phyloP scores from a whole-genome alignment of 2,797 vertebrate genomes.

The Ptychadena robeensis region DNA sequence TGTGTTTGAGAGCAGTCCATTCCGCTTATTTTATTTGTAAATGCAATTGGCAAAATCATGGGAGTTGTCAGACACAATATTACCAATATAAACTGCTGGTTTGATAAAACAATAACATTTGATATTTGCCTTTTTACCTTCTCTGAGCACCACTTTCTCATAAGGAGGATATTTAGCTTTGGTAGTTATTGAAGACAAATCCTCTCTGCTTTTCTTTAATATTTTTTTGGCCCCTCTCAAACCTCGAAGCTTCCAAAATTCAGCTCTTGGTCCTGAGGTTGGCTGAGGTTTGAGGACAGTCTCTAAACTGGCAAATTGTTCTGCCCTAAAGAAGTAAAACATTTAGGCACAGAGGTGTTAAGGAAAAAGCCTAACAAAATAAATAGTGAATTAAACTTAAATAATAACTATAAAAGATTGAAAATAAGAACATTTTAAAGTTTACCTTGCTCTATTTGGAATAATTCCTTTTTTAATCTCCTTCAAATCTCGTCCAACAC shows the following conservation, averaged over 20 bases:
- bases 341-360: neutral
- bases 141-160: constrained; percentile 88
- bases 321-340: constrained; percentile 80
- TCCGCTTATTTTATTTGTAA: too few species aligned
- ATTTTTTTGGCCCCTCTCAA: constrained; percentile 90
- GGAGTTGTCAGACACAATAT: too few species aligned
- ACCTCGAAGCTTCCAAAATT: constrained; percentile 96
- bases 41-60: too few species aligned
- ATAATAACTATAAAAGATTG: neutral
- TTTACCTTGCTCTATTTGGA: constrained; percentile 87
- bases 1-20: too few species aligned
- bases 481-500: constrained; percentile 88
- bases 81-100: too few species aligned
- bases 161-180: constrained; percentile 94
- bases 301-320: constrained; percentile 87
- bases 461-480: constrained; percentile 92
- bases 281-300: constrained; percentile 74
- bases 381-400: neutral
- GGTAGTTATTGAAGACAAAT: constrained; percentile 90
- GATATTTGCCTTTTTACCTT: constrained; percentile 67
- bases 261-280: constrained; percentile 82
- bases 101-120: too few species aligned
- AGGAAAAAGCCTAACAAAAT: neutral
- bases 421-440: neutral
- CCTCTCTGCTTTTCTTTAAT: constrained; percentile 82